Percentiles rank a stretch among this genome's conserved stretches.
These are phyloP conservation scores for Mugil cephalus DNA, from an alignment of 2,113 vertebrate genomes.

Conservation along the genomic window DNA sequence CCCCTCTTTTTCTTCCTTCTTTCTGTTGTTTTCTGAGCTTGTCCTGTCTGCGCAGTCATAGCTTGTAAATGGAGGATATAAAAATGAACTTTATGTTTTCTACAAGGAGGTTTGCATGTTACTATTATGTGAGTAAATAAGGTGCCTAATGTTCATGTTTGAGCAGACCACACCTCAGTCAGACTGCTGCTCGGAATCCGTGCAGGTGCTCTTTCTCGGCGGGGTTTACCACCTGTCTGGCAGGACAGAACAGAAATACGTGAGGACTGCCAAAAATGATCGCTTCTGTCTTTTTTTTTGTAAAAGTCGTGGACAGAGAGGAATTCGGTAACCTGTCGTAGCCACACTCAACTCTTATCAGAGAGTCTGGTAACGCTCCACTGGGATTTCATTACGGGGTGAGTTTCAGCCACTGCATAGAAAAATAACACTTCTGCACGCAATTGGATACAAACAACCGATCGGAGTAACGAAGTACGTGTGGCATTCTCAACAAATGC, in stretches of 20 bases:
- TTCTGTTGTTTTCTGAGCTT: conserved; percentile 62
- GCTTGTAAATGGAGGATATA: conserved; percentile 72
- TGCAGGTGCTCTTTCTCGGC: conserved; percentile 15
- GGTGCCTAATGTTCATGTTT: conserved; percentile 89
- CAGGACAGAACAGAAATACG: conserved; percentile 8
- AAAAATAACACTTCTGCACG: no score
- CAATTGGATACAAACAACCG: no score
- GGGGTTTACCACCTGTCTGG: conserved; percentile 29
- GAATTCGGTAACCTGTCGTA: no score
- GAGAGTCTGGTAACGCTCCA: neutral
- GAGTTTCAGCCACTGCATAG: no score
- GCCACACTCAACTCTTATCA: no score
- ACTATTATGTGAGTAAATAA: conserved; percentile 83
- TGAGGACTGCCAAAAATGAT: neutral
- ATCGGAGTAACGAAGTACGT: no score
- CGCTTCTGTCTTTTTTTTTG: neutral
- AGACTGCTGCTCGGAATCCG: conserved; percentile 65
- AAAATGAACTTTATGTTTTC: conserved; percentile 69
- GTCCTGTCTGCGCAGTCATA: conserved; percentile 69
- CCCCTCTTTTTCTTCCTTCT: neutral
- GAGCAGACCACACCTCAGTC: conserved; percentile 79
- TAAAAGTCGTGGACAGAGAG: neutral
- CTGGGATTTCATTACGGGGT: no score
- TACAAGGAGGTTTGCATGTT: conserved; percentile 88
- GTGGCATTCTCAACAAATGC: no score